These are phyloP conservation scores for Oxycera nigricornis DNA, from an alignment of 2,888 invertebrate species.

Conservation along the genomic window DNA sequence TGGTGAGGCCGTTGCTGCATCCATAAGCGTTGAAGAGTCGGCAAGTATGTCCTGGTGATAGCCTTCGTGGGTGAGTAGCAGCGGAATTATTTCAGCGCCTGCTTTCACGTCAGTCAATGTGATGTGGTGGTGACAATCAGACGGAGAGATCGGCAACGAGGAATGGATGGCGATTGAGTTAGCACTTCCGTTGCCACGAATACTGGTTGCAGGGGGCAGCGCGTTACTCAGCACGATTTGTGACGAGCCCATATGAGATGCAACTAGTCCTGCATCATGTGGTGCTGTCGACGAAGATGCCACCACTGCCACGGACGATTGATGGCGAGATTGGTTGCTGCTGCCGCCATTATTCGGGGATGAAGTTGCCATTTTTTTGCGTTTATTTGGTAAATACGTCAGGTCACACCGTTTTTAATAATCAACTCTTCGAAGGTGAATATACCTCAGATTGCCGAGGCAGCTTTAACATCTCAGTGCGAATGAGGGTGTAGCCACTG, in stretches of 20 bases:
- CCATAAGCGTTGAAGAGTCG: conserved; percentile 27
- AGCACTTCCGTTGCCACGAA: conserved; percentile 35
- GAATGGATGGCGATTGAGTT: conserved; percentile 27
- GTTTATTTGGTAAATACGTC: conserved; percentile 16
- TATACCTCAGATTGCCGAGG: too few species aligned
- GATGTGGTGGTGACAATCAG: conserved; percentile 19
- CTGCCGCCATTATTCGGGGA: conserved; percentile 39
- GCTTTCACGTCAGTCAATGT: conserved; percentile 6
- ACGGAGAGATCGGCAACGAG: background rate
- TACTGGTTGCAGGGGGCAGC: conserved; percentile 40
- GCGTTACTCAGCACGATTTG: conserved; percentile 16
- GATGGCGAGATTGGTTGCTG: conserved; percentile 17
- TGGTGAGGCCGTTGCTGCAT: conserved; percentile 2
- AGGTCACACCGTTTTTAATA: conserved; percentile 30
- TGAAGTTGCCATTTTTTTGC: conserved; percentile 42
- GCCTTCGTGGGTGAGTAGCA: background rate
- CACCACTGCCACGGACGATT: background rate
- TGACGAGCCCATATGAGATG: conserved; percentile 25
- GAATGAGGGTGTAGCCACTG: too few species aligned
- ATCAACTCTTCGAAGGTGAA: too few species aligned
- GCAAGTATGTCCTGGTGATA: conserved; percentile 6
- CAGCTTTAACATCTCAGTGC: too few species aligned
- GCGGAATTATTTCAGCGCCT: conserved; percentile 25
- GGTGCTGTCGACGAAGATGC: conserved; percentile 29
- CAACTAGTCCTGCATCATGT: conserved; percentile 29